Evolutionary conservation across 2,888 invertebrate genomes (phyloP).

Genomic region (Baccha elongata): DNA sequence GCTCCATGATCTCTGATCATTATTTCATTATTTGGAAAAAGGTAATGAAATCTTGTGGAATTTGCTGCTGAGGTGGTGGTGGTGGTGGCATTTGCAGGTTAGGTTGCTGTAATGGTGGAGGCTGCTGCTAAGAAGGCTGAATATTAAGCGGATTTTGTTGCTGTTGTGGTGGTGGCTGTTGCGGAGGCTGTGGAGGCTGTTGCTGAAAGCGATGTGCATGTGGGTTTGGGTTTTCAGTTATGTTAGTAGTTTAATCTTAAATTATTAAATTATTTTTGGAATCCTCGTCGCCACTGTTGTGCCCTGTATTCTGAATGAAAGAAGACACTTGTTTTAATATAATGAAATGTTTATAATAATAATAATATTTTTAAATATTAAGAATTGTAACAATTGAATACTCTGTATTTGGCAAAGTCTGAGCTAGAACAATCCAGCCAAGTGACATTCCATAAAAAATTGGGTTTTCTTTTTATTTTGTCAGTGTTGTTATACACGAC

Average conservation of each 20-base stretch:
- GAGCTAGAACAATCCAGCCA: too few species aligned
- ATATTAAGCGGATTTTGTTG: background rate
- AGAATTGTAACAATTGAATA: too few species aligned
- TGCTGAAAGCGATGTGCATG: background rate
- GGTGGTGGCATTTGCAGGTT: conserved; percentile 3
- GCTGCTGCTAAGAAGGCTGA: background rate
- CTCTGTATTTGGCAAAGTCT: too few species aligned
- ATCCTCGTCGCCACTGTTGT: conserved; percentile 43
- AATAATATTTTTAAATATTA: too few species aligned
- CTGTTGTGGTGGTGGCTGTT: background rate
- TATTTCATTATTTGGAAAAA: conserved; percentile 3
- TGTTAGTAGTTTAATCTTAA: background rate
- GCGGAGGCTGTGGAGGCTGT: background rate
- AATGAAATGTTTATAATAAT: too few species aligned
- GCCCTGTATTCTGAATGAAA: too few species aligned
- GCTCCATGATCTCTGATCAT: conserved; percentile 16
- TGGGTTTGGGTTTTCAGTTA: background rate
- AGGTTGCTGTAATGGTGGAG: background rate
- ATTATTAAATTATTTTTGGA: background rate
- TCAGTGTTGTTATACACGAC: too few species aligned
- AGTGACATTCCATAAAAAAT: too few species aligned
- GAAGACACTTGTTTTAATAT: too few species aligned
- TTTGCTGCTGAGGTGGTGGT: background rate
- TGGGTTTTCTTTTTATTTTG: too few species aligned
- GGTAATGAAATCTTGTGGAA: background rate